Evolutionary conservation across 2,888 invertebrate genomes (phyloP).

Genomic region (Nymphalis urticae): DNA sequence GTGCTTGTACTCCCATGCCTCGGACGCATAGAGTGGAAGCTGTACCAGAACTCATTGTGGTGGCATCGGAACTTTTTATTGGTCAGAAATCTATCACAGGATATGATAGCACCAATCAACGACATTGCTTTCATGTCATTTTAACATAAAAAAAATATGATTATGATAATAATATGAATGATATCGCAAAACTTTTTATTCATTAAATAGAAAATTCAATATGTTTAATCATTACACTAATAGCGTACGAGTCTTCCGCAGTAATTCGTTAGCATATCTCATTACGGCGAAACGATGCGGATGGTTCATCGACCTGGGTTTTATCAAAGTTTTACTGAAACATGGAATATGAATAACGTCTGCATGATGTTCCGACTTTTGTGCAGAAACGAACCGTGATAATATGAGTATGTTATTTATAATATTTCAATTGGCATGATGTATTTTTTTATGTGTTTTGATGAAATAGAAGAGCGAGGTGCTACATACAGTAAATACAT

Average conservation of each 20-base stretch:
- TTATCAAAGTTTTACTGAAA: constrained; percentile 11
- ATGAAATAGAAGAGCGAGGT: neutral
- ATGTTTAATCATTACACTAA: constrained; percentile 29
- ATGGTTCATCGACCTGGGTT: constrained; percentile 21
- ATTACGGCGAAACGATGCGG: constrained; percentile 20
- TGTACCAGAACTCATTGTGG: too few relatives aligned
- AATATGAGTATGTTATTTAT: too few relatives aligned
- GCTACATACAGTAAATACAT: too few relatives aligned
- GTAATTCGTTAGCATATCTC: constrained; percentile 34
- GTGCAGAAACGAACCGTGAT: neutral
- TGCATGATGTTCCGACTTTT: constrained; percentile 4
- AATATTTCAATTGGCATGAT: too few relatives aligned
- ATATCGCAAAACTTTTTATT: neutral
- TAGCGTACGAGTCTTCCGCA: constrained; percentile 27
- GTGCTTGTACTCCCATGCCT: too few relatives aligned
- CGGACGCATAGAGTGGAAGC: too few relatives aligned
- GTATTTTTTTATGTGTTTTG: neutral
- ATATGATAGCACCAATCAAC: too few relatives aligned
- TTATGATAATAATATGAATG: neutral
- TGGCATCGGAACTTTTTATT: too few relatives aligned
- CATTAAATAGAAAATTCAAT: constrained; percentile 13
- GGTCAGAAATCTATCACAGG: too few relatives aligned
- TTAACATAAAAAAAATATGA: neutral
- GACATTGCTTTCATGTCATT: too few relatives aligned
- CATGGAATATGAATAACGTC: constrained; percentile 10